Base-by-base conservation (phyloP, 2,797 vertebrate species). In the Periparus ater region DNA sequence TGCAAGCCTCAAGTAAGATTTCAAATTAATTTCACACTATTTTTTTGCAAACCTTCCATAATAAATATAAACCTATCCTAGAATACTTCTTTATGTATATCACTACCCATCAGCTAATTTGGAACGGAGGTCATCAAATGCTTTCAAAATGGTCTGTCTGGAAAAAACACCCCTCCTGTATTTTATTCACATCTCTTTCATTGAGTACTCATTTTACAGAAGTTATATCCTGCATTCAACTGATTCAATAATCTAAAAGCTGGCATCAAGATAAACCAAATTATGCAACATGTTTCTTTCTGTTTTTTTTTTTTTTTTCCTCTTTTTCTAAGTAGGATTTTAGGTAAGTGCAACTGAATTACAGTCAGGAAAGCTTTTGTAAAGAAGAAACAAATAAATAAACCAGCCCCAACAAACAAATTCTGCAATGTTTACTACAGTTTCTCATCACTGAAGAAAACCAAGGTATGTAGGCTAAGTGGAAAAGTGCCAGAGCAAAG, bases 11-110 rank as follows among this genome's bases (percentile, higher is more conserved):
- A 67, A 92, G 29, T 48, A 70, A 54, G 42, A 82, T 38, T 95
- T 95, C 38, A 89, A 96, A 95, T 90, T 90, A 87, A 77, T 92
- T 89, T 88, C 20, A 25, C 23, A 38, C 26, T 67, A 60, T 85
- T 93, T 93, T 91, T 95, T 96, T 60, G 68, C 57, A 85, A n/a
- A 26, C 20, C 79, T 71, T 93, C 48, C 36, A 14, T 30, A 80
- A 34, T 15, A 17, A 89, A 57, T 67, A 76, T 38, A 72, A 51
- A 87, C 1, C 29, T 61, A 10, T 60, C 32, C 92, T 63, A 50
- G 68, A 89, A 40, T n/a, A 88, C 65, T 91, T 72, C 27, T 63
- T 95, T 83, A 66, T 34, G 76, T 61, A 38, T 47, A 57, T 8
- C 22, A 36, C 22, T 91, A n/a, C 8, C 14, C 14, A 71, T 15